These are phyloP conservation scores for Haemorhous mexicanus DNA, from an alignment of 2,113 vertebrate genomes.

Conservation along the genomic window DNA sequence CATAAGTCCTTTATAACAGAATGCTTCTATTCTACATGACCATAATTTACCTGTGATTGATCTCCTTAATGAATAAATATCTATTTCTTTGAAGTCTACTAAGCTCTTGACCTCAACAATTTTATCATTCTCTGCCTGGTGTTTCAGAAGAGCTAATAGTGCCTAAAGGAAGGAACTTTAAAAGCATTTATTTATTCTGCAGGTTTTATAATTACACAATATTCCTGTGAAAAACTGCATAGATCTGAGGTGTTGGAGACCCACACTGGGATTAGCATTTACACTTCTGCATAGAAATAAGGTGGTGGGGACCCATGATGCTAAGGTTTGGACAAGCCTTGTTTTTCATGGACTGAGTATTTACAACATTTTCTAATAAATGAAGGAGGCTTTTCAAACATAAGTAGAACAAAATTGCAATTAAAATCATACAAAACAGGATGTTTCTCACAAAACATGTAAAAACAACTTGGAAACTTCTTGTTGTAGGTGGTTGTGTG, in stretches of 20 bases:
- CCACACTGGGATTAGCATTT: background rate
- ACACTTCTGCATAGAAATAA: background rate
- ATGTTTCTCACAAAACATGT: background rate
- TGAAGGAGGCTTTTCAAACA: background rate
- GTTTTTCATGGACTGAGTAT: background rate
- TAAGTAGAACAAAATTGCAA: background rate
- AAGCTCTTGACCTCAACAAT: background rate
- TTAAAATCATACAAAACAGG: background rate
- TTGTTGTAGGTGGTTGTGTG: background rate
- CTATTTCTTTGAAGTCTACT: background rate
- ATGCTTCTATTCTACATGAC: background rate
- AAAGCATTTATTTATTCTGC: background rate
- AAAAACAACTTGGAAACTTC: background rate
- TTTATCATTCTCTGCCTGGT: background rate
- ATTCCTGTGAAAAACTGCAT: background rate
- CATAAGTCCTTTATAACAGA: background rate
- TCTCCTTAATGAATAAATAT: background rate
- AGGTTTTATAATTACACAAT: background rate
- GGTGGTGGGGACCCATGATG: background rate
- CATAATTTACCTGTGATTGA: background rate
- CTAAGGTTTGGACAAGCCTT: background rate
- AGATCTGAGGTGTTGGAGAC: background rate
- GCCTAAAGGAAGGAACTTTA: background rate
- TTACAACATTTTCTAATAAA: background rate
- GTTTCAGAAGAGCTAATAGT: background rate